Base-by-base conservation (phyloP, 2,113 vertebrate genomes). In the human (Homo sapiens) region DNA sequence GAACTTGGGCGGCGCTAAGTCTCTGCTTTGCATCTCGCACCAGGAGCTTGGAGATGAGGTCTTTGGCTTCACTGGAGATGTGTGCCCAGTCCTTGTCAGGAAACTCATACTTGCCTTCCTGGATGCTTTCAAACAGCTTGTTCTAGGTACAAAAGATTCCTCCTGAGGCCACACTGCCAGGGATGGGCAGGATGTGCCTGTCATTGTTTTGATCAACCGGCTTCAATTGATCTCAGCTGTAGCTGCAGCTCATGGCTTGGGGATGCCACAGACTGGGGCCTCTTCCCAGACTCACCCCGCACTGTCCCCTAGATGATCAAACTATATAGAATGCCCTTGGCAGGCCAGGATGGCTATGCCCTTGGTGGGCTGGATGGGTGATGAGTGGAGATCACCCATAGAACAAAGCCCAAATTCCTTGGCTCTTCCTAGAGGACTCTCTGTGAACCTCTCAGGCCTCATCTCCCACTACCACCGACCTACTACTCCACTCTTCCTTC, bases 41-140 rank as follows among this genome's bases (percentile, higher is more conserved):
- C 86, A 99, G 97, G 93, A 99, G 98, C 98, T 99, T 99, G 86
- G 99, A 99, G 97, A 99, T 99, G 94, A 99, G 99, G 98, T 99
- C 99, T 98, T 99, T 99, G 98, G 99, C 99, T 1, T 98, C 99
- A 0, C 35, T 98, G 17, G 99, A 99, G 98, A 99, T 99, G 89
- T 99, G 99, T 0, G 99, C 99, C 99, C 99, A 99, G 98, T 99
- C 99, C 97, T 99, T 99, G 92, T 99, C 99, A 6, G 99, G 99
- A 98, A 99, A 99, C 96, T 99, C 99, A 14, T 99, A 99, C 88
- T 99, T 99, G 68, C 99, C 99, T 97, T 99, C 99, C 95, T 99
- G 99, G 98, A 99, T 99, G 98, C 99, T 99, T 96, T 99, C 99
- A 97, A 99, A 99, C 91, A 99, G 98, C 96, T 99, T 99, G 97